phyloP scores from a whole-genome alignment of 2,888 invertebrate genomes.

The Cordilura impudica region DNA sequence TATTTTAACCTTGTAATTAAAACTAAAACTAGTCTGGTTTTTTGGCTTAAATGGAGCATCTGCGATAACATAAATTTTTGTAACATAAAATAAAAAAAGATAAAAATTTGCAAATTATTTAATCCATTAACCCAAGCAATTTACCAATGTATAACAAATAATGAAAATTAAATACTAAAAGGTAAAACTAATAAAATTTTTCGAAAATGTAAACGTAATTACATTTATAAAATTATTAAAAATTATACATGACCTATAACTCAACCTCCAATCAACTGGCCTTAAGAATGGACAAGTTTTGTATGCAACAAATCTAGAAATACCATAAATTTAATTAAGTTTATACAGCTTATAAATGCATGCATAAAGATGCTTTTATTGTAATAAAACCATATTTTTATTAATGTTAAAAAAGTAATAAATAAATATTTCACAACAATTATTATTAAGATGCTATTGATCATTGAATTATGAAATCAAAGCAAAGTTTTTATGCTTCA shows the following conservation, averaged over 20 bases:
- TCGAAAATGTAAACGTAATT: too few relatives aligned
- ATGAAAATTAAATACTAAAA: not conserved
- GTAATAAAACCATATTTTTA: not conserved
- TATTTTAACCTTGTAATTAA: not conserved
- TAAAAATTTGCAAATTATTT: not conserved
- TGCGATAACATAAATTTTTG: too few relatives aligned
- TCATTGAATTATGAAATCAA: too few relatives aligned
- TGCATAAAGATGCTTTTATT: too few relatives aligned
- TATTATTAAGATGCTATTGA: too few relatives aligned
- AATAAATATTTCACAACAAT: not conserved
- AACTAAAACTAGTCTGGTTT: not conserved
- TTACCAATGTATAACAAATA: not conserved
- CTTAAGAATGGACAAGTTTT: not conserved
- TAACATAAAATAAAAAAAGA: not conserved
- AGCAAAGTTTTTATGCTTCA: too few relatives aligned
- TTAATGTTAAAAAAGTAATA: not conserved
- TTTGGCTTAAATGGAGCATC: not conserved
- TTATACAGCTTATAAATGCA: not conserved
- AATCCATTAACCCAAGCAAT: not conserved
- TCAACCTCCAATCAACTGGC: not conserved
- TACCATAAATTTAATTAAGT: too few relatives aligned
- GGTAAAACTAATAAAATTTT: too few relatives aligned
- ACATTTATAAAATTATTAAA: not conserved
- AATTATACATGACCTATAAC: not conserved
- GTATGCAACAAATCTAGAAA: not conserved